phyloP scores from a whole-genome alignment of 2,113 vertebrate genomes.

The Gallinago jamesoni region DNA sequence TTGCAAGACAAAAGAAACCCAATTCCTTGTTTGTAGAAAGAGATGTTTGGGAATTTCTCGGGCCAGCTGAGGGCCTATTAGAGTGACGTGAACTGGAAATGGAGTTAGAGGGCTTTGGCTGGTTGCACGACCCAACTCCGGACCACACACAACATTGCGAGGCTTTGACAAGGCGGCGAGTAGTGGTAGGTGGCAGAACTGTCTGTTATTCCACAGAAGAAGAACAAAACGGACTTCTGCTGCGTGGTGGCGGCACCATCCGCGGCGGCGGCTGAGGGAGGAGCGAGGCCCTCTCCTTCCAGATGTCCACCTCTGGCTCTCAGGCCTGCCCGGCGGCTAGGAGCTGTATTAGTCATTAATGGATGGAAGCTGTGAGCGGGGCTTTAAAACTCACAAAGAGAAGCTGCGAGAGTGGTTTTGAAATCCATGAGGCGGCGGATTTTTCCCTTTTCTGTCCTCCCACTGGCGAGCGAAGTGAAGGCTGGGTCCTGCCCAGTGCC shows the following conservation, averaged over 20 bases:
- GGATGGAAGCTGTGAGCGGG: background rate
- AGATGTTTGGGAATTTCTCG: slow-evolving; percentile 25
- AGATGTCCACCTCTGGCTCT: background rate
- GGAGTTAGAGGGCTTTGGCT: slow-evolving; percentile 36
- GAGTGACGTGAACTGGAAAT: slow-evolving; percentile 60
- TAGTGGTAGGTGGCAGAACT: background rate
- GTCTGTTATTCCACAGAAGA: background rate
- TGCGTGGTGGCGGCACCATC: accelerated
- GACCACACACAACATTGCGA: slow-evolving; percentile 35
- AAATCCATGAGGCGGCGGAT: background rate
- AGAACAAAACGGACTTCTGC: background rate
- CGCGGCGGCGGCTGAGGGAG: accelerated
- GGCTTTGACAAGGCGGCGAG: background rate
- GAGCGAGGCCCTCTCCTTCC: background rate
- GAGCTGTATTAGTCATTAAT: no score
- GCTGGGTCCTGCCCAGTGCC: background rate
- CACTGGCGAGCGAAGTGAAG: background rate
- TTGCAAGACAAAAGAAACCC: slow-evolving; percentile 63
- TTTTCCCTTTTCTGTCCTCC: background rate
- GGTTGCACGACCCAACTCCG: background rate
- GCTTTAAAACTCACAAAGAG: background rate
- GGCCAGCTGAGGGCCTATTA: slow-evolving; percentile 32
- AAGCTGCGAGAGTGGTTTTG: background rate
- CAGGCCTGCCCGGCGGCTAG: background rate
- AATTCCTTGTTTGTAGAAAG: slow-evolving; percentile 59